phyloP scores from a whole-genome alignment of 2,113 vertebrate genomes.

The Gavialis gangeticus region DNA sequence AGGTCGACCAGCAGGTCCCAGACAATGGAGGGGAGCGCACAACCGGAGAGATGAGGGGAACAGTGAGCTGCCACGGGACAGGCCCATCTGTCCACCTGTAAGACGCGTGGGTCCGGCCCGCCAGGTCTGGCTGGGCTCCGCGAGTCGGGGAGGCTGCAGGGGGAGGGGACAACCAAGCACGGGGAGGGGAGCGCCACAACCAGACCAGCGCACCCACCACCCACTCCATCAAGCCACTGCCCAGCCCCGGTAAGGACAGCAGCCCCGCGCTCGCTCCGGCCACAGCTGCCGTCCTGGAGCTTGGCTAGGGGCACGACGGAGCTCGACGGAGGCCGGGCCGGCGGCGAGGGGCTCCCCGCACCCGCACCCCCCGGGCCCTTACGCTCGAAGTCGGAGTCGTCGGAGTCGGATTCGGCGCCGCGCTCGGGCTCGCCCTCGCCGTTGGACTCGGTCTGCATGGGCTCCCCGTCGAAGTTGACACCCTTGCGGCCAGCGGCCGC shows the following conservation, averaged over 20 bases:
- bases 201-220: too few species aligned
- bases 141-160: neutral
- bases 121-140: too few species aligned
- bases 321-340: too few species aligned
- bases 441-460: conserved; percentile 90
- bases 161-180: neutral
- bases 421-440: conserved; percentile 83
- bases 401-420: conserved; percentile 82
- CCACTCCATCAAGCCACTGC: neutral
- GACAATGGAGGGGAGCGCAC: too few species aligned
- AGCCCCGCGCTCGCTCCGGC: neutral
- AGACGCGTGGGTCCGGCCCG: too few species aligned
- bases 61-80: too few species aligned
- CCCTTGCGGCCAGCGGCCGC: conserved; percentile 71
- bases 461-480: conserved; percentile 86
- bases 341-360: too few species aligned
- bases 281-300: too few species aligned
- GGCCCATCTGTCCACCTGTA: too few species aligned
- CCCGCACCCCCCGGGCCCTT: conserved; percentile 48
- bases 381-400: conserved; percentile 93
- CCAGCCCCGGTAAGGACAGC: neutral
- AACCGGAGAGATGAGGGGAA: too few species aligned
- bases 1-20: too few species aligned
- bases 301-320: too few species aligned
- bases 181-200: neutral